These are phyloP conservation scores for Acanthurus lineatus DNA, from an alignment of 2,797 vertebrate genomes.

Conservation along the genomic window DNA sequence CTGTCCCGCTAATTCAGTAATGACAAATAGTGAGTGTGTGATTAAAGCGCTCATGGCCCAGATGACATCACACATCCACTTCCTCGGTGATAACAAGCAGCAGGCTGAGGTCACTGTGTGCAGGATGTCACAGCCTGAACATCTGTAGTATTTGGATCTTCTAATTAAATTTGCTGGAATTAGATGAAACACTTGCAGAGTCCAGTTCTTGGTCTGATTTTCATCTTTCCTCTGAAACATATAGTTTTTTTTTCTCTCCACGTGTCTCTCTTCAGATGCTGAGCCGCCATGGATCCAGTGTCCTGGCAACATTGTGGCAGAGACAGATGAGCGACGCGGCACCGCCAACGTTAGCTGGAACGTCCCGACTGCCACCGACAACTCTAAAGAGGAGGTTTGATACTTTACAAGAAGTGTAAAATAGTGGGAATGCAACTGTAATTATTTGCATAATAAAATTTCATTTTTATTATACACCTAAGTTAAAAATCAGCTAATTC, in stretches of 20 bases:
- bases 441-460: background rate
- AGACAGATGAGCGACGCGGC: slow-evolving; percentile 90
- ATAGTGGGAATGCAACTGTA: background rate
- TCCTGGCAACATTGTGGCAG: slow-evolving; percentile 88
- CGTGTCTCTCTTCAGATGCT: slow-evolving; percentile 81
- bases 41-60: slow-evolving; percentile 55
- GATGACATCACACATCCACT: slow-evolving; percentile 61
- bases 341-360: slow-evolving; percentile 92
- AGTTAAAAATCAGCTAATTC: background rate
- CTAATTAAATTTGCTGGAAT: background rate
- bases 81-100: slow-evolving; percentile 44
- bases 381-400: slow-evolving; percentile 92
- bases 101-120: slow-evolving; percentile 31
- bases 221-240: background rate
- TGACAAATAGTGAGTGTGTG: slow-evolving; percentile 35
- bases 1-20: slow-evolving; percentile 30
- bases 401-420: background rate
- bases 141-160: slow-evolving; percentile 24
- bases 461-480: background rate
- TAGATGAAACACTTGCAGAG: background rate
- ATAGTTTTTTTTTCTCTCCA: background rate
- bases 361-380: slow-evolving; percentile 89
- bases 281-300: slow-evolving; percentile 92
- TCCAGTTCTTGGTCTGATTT: background rate
- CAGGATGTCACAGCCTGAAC: slow-evolving; percentile 18